phyloP scores from a whole-genome alignment of 2,888 invertebrate species.

The Ophion slaviceki region DNA sequence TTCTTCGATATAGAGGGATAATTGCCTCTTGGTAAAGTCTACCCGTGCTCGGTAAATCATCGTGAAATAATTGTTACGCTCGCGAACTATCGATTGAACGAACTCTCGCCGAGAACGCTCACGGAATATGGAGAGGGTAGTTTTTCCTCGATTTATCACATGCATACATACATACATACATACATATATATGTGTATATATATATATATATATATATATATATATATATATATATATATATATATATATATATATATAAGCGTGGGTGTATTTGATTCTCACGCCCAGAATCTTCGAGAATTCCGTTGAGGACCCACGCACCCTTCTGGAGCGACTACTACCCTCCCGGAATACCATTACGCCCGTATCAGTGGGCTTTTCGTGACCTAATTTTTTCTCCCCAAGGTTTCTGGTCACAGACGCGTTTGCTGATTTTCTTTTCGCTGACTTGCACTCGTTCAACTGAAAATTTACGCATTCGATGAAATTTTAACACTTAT shows the following conservation, averaged over 20 bases:
- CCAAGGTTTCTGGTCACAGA: neutral
- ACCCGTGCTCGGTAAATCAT: conserved; percentile 48
- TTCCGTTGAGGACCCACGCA: conserved; percentile 18
- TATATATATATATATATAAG: neutral
- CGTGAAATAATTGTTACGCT: conserved; percentile 50
- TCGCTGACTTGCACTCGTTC: neutral
- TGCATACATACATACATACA: neutral
- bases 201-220: no score
- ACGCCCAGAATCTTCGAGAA: conserved; percentile 27
- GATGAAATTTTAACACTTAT: conserved; percentile 3
- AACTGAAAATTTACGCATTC: conserved; percentile 1
- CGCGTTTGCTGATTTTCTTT: conserved; percentile 18
- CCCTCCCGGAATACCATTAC: conserved; percentile 41
- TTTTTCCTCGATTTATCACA: conserved; percentile 20
- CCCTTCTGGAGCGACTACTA: conserved; percentile 4
- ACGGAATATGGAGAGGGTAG: conserved; percentile 44
- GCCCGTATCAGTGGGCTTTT: conserved; percentile 36
- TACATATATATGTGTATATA: no score
- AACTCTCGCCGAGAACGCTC: conserved; percentile 31
- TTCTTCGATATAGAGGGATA: conserved; percentile 4
- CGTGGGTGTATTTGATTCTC: conserved; percentile 6
- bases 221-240: no score
- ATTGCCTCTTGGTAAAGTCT: conserved; percentile 46
- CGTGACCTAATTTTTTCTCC: conserved; percentile 38
- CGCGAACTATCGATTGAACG: conserved; percentile 47